phyloP scores from a whole-genome alignment of 2,888 invertebrate genomes.

The Caenorhabditis afra region DNA sequence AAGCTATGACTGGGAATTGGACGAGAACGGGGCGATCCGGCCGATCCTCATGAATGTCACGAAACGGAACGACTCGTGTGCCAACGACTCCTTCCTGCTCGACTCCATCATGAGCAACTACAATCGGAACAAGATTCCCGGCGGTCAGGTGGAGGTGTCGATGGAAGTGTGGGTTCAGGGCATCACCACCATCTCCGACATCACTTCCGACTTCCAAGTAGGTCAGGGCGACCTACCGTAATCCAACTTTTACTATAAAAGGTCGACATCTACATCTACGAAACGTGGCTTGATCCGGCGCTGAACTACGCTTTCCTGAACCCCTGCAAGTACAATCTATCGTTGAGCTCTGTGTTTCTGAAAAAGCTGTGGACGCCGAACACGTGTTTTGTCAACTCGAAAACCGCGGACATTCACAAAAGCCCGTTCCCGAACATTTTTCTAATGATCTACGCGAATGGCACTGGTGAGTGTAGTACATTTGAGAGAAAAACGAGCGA shows the following conservation, averaged over 20 bases:
- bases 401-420: slow-evolving; percentile 80
- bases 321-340: slow-evolving; percentile 80
- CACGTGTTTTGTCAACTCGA: slow-evolving; percentile 80
- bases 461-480: slow-evolving; percentile 71
- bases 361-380: slow-evolving; percentile 74
- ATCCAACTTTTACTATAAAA: slow-evolving; percentile 66
- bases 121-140: slow-evolving; percentile 79
- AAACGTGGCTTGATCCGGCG: slow-evolving; percentile 80
- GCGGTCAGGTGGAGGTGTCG: slow-evolving; percentile 75
- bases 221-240: not conserved
- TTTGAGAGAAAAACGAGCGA: no score
- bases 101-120: slow-evolving; percentile 70
- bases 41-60: slow-evolving; percentile 57
- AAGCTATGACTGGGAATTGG: slow-evolving; percentile 80
- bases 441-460: slow-evolving; percentile 80
- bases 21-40: slow-evolving; percentile 74
- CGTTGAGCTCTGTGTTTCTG: slow-evolving; percentile 74
- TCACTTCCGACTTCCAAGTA: slow-evolving; percentile 79
- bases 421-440: slow-evolving; percentile 80
- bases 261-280: slow-evolving; percentile 80
- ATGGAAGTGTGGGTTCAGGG: slow-evolving; percentile 81
- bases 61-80: slow-evolving; percentile 59
- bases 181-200: slow-evolving; percentile 80
- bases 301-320: slow-evolving; percentile 75
- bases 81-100: slow-evolving; percentile 78